Base-by-base conservation (phyloP, 2,113 vertebrate species). In the Trogon melanurus region DNA sequence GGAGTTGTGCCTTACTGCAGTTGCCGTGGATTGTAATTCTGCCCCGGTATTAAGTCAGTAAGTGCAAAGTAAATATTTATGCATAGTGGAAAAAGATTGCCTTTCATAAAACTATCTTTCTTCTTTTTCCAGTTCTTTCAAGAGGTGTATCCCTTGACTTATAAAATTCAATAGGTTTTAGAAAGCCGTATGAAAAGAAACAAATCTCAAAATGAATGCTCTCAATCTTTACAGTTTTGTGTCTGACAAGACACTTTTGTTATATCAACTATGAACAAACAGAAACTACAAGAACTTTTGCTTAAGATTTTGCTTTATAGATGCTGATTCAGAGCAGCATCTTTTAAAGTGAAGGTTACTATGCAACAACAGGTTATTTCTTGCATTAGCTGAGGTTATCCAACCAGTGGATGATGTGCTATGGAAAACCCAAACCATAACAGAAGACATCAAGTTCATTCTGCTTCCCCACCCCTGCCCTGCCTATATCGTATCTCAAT, bases 401-500 rank as follows among this genome's bases (percentile, higher is more conserved):
- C 30, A 65, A 34, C 13, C 29, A 75, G 50, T 45, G 47, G 38
- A 17, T 73, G 32, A 78, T 4, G 3, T 32, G 34, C 70, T 60
- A 45, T 10, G 34, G 50, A 79, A 61, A 82, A 82, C 47, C 22
- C 34, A 73, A 32, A 66, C 20, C 32, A 5, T 20, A 34, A 19
- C 38, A 48, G 15, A 51, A 64, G 14, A 30, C 14, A 57, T 26
- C 8, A 44, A 57, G 25, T 45, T 67, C 14, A 50, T 69, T 73
- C 32, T 69, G 29, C 21, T 9, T 36, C 4, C 34, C 11, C 5
- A 16, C 5, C 9, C 5, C 6, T 2, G 1, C n/a, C 23, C 41
- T 34, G 15, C 29, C 13, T 18, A 22, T 15, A 51, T 11, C 10
- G 8, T 12, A 44, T 53, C 41, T 76, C 57, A 44, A 5, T 36